Conservation (phyloP, 2,113 vertebrate genomes). For the Glareola pratincola region DNA sequence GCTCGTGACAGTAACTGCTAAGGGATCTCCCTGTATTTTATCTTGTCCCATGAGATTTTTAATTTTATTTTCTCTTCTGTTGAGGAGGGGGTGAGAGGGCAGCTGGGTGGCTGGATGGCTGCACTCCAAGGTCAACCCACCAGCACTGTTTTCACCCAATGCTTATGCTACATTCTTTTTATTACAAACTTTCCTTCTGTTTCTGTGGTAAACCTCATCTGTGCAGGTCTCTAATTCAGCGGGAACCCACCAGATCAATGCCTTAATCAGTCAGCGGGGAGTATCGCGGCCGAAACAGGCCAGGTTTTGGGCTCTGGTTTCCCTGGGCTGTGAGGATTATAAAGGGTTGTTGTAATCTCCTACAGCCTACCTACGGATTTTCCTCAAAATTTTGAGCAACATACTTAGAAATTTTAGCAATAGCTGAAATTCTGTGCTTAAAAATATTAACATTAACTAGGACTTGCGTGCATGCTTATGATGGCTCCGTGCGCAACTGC, state of each 20-base stretch:
- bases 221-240: background rate
- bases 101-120: background rate
- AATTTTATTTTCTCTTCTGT: background rate
- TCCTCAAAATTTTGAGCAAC: background rate
- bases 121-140: background rate
- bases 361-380: background rate
- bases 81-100: background rate
- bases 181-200: background rate
- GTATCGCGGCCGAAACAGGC: background rate
- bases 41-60: background rate
- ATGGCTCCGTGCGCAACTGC: background rate
- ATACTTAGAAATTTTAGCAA: background rate
- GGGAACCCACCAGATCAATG: background rate
- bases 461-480: background rate
- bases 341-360: background rate
- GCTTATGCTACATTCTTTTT: background rate
- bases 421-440: background rate
- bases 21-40: background rate
- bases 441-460: background rate
- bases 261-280: background rate
- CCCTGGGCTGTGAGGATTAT: background rate
- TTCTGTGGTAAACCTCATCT: background rate
- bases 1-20: accelerated
- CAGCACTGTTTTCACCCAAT: background rate
- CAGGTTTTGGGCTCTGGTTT: background rate